Evolutionary conservation across 2,113 vertebrate genomes (phyloP).

Genomic region (Saccopteryx bilineata): DNA sequence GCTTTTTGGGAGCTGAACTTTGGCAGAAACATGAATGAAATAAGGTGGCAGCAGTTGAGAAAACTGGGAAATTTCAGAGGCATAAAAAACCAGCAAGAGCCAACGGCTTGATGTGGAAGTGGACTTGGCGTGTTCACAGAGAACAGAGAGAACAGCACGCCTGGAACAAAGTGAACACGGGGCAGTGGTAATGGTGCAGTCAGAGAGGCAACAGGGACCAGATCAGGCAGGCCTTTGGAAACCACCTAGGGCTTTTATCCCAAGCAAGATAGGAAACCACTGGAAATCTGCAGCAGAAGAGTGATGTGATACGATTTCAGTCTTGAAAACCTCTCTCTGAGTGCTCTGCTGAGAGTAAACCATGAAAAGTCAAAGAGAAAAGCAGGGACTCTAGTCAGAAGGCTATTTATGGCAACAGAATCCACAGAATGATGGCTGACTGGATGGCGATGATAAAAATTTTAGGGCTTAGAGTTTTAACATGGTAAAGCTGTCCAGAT

Average conservation of each 20-base stretch:
- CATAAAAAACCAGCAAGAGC: background rate
- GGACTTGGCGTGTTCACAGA: background rate
- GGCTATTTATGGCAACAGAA: background rate
- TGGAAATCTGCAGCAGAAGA: background rate
- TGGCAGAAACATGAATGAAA: background rate
- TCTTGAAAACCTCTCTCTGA: constrained; percentile 15
- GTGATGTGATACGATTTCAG: background rate
- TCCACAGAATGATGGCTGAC: background rate
- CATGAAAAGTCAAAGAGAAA: background rate
- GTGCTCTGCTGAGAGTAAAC: background rate
- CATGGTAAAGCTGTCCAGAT: background rate
- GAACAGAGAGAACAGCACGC: background rate
- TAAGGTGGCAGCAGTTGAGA: background rate
- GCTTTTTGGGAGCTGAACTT: background rate
- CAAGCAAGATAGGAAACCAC: background rate
- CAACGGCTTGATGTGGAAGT: background rate
- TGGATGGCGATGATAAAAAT: background rate
- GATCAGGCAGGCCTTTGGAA: background rate
- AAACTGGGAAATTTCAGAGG: background rate
- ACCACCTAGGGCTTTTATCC: background rate
- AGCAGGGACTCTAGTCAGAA: background rate
- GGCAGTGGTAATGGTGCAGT: background rate
- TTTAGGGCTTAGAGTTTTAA: background rate
- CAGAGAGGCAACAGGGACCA: background rate
- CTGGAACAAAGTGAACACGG: background rate